Evolutionary conservation across 1,140 invertebrate species (phyloP).

Genomic region (Camponotus vicinus): DNA sequence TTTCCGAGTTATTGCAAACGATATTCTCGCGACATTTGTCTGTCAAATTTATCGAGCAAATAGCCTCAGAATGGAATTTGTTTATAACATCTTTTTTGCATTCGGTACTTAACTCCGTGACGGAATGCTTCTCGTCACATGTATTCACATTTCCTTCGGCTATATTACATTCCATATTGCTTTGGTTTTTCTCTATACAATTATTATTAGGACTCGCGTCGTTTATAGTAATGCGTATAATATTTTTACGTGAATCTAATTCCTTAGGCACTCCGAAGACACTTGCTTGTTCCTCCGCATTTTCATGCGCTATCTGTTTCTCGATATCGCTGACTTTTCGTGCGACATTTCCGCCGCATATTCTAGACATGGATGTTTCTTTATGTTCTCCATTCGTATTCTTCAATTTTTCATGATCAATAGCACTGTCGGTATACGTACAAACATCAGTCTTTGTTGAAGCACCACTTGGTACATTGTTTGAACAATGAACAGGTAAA

Average conservation of each 20-base stretch:
- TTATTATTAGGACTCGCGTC: constrained; percentile 54
- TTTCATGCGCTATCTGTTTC: constrained; percentile 64
- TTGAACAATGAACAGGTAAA: constrained; percentile 27
- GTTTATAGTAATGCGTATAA: constrained; percentile 35
- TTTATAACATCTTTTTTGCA: constrained; percentile 14
- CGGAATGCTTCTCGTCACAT: constrained; percentile 37
- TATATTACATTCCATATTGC: constrained; percentile 67
- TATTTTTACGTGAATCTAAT: constrained; percentile 56
- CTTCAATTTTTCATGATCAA: constrained; percentile 54
- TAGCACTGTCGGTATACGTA: constrained; percentile 50
- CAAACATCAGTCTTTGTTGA: constrained; percentile 75
- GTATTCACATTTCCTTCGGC: constrained; percentile 34
- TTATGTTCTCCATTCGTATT: constrained; percentile 8
- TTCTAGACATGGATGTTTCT: constrained; percentile 7
- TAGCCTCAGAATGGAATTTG: not conserved
- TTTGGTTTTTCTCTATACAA: constrained; percentile 67
- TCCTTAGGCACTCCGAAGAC: constrained; percentile 53
- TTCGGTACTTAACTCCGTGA: constrained; percentile 26
- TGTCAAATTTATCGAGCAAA: constrained; percentile 28
- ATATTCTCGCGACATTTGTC: constrained; percentile 32
- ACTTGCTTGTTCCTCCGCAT: constrained; percentile 47
- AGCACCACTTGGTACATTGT: constrained; percentile 67
- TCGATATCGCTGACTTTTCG: constrained; percentile 74
- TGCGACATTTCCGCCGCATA: constrained; percentile 65
- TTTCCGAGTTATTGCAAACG: constrained; percentile 55